These are phyloP conservation scores for Bombus vancouverensis DNA, from an alignment of 1,140 invertebrate species.

Conservation along the genomic window DNA sequence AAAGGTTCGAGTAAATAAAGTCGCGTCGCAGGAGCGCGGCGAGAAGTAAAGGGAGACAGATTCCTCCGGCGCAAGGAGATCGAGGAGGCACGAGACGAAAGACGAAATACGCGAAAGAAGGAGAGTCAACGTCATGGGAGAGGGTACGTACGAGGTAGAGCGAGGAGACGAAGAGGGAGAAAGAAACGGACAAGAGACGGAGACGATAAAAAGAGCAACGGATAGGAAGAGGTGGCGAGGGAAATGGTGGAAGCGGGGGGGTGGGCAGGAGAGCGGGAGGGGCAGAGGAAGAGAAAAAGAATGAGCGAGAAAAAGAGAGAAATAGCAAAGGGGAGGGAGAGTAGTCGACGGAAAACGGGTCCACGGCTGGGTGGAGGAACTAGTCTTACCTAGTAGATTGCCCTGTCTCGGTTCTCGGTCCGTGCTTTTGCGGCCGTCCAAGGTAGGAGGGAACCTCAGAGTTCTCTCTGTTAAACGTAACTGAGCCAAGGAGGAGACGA, in stretches of 20 bases:
- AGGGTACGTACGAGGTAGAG: conserved; percentile 38
- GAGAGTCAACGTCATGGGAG: conserved; percentile 27
- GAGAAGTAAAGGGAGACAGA: conserved; percentile 26
- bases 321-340: conserved; percentile 42
- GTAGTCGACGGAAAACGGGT: conserved; percentile 65
- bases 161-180: conserved; percentile 28
- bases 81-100: conserved; percentile 26
- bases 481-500: conserved; percentile 40
- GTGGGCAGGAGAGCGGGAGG: background rate
- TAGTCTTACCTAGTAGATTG: conserved; percentile 71
- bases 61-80: conserved; percentile 17
- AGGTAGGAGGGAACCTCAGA: conserved; percentile 52
- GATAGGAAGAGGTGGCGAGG: conserved; percentile 7
- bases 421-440: conserved; percentile 61
- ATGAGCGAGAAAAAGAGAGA: conserved; percentile 1
- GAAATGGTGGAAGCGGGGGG: conserved; percentile 11
- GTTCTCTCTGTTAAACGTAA: conserved; percentile 9
- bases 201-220: conserved; percentile 42
- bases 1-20: background rate
- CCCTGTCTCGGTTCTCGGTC: conserved; percentile 63
- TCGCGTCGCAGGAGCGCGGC: background rate
- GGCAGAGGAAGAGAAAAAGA: background rate
- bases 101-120: conserved; percentile 17
- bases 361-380: conserved; percentile 69
- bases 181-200: conserved; percentile 26